Base-by-base conservation (phyloP, 2,113 vertebrate species). In the Rafetus swinhoei region DNA sequence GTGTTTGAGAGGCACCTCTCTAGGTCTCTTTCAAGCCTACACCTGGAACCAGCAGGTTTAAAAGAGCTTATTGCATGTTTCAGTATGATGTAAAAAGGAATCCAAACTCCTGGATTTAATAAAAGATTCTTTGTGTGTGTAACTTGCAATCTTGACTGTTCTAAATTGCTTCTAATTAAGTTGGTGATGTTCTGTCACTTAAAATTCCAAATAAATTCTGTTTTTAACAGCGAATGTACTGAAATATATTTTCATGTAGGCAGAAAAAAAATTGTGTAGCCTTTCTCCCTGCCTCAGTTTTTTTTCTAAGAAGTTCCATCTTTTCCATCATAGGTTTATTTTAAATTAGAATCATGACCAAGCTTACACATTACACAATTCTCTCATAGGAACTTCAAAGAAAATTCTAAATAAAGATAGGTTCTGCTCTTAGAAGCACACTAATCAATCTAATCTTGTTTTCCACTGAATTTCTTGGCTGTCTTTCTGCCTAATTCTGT, bases 381-480 rank as follows among this genome's bases (percentile, higher is more conserved):
- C 91, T 95, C 55, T 89, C n/a, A 72, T 95, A 96, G 93, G 94
- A 81, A 93, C 72, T 93, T 89, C 85, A 74, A 10, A 92, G 87
- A 91, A 94, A 96, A 95, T 69, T n/a, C 8, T 18, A 35, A 69
- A 35, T 69, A 35, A 0, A 25, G 91, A 95, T 95, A 95, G 25
- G 59, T 84, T 90, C 82, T 87, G 1, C 72, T 94, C 95, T 89
- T 87, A 95, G 91, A 55, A 96, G 88, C 79, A 85, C 87, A 69
- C 85, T 97, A 96, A 95, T 96, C 87, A 93, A 93, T 93, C 92
- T 96, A 96, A 97, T 96, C 93, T 83, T 86, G 54, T 95, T 96
- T 96, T 96, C 94, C 81, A 54, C 74, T 32, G 22, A 95, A 88
- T 89, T 93, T 54, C 91, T 90, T 95, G 69, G 74, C 87, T 95